Conservation (phyloP, 2,797 vertebrate genomes). For the Enteromius thamalakanensis region DNA sequence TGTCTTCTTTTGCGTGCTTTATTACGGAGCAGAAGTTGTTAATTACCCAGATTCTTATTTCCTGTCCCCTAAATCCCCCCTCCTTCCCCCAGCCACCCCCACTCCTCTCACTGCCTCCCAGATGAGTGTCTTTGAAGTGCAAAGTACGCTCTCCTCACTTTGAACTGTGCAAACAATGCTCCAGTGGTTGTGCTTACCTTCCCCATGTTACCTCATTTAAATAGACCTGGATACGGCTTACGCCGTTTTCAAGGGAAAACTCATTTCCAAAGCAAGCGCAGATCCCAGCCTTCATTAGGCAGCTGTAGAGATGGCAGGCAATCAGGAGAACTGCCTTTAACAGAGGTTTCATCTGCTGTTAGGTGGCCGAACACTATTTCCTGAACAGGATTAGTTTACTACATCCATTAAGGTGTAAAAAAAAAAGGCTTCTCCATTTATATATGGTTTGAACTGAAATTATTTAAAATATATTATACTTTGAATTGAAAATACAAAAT, state of each 20-base stretch:
- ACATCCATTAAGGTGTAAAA: not conserved
- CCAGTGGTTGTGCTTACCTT: slow-evolving; percentile 85
- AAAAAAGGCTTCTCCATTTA: not conserved
- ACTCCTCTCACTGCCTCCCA: slow-evolving; percentile 79
- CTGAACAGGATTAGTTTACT: slow-evolving; percentile 6
- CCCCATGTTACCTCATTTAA: slow-evolving; percentile 86
- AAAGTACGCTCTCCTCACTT: slow-evolving; percentile 88
- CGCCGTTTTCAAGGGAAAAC: slow-evolving; percentile 82
- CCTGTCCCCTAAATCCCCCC: slow-evolving; percentile 79
- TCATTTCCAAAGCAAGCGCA: slow-evolving; percentile 77
- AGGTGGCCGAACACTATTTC: slow-evolving; percentile 60
- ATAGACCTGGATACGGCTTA: slow-evolving; percentile 85
- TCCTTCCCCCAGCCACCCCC: slow-evolving; percentile 72
- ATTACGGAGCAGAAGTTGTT: slow-evolving; percentile 89
- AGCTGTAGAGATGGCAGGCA: slow-evolving; percentile 75
- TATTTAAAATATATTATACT: not conserved
- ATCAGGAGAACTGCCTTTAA: slow-evolving; percentile 66
- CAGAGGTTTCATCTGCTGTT: slow-evolving; percentile 56
- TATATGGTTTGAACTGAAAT: not conserved
- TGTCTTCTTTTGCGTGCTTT: slow-evolving; percentile 75
- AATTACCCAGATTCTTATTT: slow-evolving; percentile 89
- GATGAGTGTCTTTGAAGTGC: slow-evolving; percentile 91
- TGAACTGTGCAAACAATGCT: slow-evolving; percentile 89
- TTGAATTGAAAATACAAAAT: slow-evolving; percentile 2
- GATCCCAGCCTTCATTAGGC: slow-evolving; percentile 82